phyloP scores from a whole-genome alignment of 2,888 invertebrate species.

The Oasisia sp. region DNA sequence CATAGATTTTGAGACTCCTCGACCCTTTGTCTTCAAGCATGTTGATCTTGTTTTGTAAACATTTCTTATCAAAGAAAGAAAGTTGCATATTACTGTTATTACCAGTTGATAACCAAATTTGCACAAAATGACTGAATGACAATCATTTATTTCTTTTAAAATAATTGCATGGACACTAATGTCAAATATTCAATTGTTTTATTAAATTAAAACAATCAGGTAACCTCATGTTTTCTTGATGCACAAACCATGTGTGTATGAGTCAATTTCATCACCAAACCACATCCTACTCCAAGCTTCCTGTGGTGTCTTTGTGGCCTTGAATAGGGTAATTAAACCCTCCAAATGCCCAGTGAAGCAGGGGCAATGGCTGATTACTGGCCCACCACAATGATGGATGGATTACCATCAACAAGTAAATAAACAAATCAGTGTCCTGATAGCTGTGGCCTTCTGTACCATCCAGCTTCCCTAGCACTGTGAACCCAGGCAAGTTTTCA shows the following conservation, averaged over 20 bases:
- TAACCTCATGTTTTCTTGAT: too few species aligned
- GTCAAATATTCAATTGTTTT: too few species aligned
- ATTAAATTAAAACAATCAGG: too few species aligned
- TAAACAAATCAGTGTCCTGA: background rate
- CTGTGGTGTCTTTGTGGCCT: background rate
- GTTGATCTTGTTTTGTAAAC: too few species aligned
- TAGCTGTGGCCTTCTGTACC: background rate
- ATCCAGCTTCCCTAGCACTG: background rate
- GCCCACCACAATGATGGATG: slow-evolving; percentile 1
- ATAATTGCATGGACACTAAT: too few species aligned
- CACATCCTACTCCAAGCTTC: background rate
- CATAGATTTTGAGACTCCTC: too few species aligned
- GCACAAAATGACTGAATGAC: too few species aligned
- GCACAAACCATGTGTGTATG: background rate
- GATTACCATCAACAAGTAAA: slow-evolving; percentile 1
- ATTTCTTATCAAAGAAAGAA: too few species aligned
- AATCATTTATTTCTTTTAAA: too few species aligned
- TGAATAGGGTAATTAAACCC: background rate
- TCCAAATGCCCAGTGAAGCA: background rate
- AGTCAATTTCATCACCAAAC: background rate
- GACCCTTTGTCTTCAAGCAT: too few species aligned
- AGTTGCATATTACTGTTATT: too few species aligned
- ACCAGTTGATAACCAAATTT: too few species aligned
- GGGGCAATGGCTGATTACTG: background rate
- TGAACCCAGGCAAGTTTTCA: background rate